phyloP scores from a whole-genome alignment of 2,797 vertebrate genomes.

The Intellagama lesueurii region DNA sequence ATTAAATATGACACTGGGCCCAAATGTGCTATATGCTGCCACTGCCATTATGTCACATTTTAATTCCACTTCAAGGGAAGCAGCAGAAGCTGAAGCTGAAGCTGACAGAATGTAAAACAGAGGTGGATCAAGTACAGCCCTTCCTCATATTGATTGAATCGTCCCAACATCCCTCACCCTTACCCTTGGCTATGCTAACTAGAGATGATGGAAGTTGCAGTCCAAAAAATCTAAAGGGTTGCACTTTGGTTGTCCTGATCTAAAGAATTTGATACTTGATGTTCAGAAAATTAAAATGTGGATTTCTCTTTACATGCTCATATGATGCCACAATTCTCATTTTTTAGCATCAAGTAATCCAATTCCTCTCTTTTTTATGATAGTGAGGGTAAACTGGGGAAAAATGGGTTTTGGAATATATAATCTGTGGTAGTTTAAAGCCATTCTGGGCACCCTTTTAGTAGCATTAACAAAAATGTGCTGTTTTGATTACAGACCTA shows the following conservation, averaged over 20 bases:
- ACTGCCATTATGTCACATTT: neutral
- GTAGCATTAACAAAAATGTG: neutral
- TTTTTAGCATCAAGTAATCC: neutral
- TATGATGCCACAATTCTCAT: neutral
- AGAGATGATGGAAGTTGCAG: too few relatives aligned
- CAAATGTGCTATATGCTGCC: neutral
- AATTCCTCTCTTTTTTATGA: neutral
- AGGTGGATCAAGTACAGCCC: too few relatives aligned
- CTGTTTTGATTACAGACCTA: neutral
- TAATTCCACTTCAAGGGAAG: neutral
- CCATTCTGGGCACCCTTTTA: neutral
- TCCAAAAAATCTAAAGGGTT: too few relatives aligned
- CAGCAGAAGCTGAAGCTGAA: too few relatives aligned
- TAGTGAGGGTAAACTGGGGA: neutral
- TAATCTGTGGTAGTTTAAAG: neutral
- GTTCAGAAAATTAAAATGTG: neutral
- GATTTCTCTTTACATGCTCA: neutral
- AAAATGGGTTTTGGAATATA: conserved; percentile 5
- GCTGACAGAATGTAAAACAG: neutral
- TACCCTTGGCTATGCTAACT: too few relatives aligned
- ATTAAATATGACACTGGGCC: neutral
- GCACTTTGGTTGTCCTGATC: too few relatives aligned
- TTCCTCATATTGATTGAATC: too few relatives aligned
- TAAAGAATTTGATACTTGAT: neutral
- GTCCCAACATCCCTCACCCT: too few relatives aligned